Evolutionary conservation across 2,888 invertebrate species (phyloP).

Genomic region (Drosophila tanythrix): DNA sequence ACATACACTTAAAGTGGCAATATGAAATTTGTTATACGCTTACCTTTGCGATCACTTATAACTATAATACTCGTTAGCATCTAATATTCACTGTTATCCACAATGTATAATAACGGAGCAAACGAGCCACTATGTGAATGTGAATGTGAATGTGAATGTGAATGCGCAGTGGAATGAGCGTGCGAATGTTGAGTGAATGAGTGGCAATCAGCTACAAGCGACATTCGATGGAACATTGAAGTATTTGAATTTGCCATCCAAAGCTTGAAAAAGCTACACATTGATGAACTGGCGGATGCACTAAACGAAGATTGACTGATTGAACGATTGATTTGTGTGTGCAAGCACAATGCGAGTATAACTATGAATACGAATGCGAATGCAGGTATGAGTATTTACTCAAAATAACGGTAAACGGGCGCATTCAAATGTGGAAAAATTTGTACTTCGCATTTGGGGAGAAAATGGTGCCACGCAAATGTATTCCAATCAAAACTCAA

Average conservation of each 20-base stretch:
- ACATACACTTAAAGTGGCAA: constrained; percentile 2
- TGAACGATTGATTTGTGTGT: neutral
- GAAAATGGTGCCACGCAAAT: constrained; percentile 29
- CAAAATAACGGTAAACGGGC: constrained; percentile 36
- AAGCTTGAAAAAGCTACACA: constrained; percentile 23
- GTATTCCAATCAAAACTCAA: constrained; percentile 23
- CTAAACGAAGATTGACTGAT: neutral
- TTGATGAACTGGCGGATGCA: constrained; percentile 28
- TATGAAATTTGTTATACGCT: constrained; percentile 34
- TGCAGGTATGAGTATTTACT: constrained; percentile 19
- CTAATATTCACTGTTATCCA: constrained; percentile 16
- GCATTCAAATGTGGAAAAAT: constrained; percentile 33
- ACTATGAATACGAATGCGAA: constrained; percentile 1
- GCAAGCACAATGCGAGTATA: constrained; percentile 1
- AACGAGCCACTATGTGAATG: constrained; percentile 21
- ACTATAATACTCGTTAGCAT: constrained; percentile 1
- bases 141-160: constrained; percentile 1
- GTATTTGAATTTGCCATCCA: constrained; percentile 1
- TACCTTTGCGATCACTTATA: constrained; percentile 37
- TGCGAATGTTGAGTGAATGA: constrained; percentile 9
- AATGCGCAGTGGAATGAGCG: constrained; percentile 5
- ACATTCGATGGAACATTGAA: constrained; percentile 32
- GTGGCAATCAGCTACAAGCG: constrained; percentile 27
- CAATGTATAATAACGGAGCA: constrained; percentile 29
- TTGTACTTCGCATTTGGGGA: constrained; percentile 19